phyloP scores from a whole-genome alignment of 1,140 invertebrate genomes.

The Contarinia nasturtii region DNA sequence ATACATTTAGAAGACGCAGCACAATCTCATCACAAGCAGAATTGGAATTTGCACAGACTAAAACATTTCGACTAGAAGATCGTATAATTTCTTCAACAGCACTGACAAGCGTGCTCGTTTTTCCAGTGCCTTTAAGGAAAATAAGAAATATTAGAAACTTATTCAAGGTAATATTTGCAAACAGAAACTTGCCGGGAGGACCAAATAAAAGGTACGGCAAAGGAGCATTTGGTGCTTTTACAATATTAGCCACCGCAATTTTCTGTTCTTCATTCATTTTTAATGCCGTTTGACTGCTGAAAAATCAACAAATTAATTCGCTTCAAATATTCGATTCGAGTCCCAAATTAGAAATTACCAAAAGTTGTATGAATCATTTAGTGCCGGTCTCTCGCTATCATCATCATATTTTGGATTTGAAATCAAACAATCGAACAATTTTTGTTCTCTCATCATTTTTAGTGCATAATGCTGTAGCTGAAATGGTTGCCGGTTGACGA shows the following conservation, averaged over 20 bases:
- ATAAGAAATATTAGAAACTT: no score
- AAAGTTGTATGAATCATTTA: no score
- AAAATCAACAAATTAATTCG: background rate
- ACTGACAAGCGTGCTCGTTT: no score
- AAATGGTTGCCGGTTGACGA: constrained; percentile 24
- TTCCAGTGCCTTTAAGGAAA: no score
- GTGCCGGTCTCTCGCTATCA: background rate
- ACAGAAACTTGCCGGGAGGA: no score
- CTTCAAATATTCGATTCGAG: constrained; percentile 3
- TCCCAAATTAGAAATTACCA: background rate
- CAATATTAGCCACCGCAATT: constrained; percentile 41
- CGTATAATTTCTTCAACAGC: no score
- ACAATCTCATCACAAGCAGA: no score
- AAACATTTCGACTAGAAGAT: no score
- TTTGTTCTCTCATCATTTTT: background rate
- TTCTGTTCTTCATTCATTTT: constrained; percentile 36
- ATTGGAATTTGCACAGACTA: no score
- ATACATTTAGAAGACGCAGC: no score
- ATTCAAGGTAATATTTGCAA: no score
- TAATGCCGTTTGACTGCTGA: constrained; percentile 1
- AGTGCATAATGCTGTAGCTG: background rate
- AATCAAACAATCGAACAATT: background rate
- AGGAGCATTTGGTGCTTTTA: constrained; percentile 32
- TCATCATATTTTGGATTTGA: background rate
- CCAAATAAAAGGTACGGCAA: constrained; percentile 49